These are phyloP conservation scores for Brachypterus glaber DNA, from an alignment of 2,888 invertebrate genomes.

Conservation along the genomic window DNA sequence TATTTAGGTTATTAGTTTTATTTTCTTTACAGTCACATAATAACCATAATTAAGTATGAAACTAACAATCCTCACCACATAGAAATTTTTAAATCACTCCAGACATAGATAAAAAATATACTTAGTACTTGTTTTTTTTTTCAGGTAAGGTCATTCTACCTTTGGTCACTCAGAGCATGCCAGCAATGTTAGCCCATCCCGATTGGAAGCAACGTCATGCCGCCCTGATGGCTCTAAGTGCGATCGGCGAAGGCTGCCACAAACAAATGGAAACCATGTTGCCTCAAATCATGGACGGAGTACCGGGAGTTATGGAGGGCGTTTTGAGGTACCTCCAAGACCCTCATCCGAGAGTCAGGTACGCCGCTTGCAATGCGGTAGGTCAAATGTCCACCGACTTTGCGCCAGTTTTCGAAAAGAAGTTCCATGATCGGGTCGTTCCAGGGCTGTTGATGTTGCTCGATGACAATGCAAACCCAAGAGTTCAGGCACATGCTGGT, in stretches of 20 bases:
- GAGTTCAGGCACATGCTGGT: conserved; percentile 80
- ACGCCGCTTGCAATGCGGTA: conserved; percentile 96
- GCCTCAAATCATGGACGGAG: conserved; percentile 85
- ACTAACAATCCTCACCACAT: no score
- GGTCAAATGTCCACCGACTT: conserved; percentile 99
- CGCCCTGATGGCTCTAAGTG: conserved; percentile 96
- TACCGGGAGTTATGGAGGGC: conserved; percentile 44
- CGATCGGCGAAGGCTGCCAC: conserved; percentile 97
- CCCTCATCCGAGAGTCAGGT: conserved; percentile 84
- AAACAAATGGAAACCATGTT: conserved; percentile 95
- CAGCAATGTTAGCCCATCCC: conserved; percentile 72
- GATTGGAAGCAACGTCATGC: conserved; percentile 91
- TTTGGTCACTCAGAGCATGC: conserved; percentile 71
- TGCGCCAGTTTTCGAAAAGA: conserved; percentile 92
- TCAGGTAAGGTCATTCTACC: conserved; percentile 72
- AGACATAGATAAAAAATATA: no score
- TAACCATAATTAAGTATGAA: no score
- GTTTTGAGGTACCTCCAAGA: conserved; percentile 37
- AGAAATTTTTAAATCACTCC: no score
- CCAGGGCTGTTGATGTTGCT: conserved; percentile 81
- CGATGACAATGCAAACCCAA: conserved; percentile 83
- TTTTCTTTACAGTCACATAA: no score
- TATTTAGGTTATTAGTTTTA: no score
- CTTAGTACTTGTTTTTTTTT: no score
- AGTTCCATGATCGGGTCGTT: conserved; percentile 92